These are phyloP conservation scores for Phyllopteryx taeniolatus DNA, from an alignment of 2,113 vertebrate genomes.

Conservation along the genomic window DNA sequence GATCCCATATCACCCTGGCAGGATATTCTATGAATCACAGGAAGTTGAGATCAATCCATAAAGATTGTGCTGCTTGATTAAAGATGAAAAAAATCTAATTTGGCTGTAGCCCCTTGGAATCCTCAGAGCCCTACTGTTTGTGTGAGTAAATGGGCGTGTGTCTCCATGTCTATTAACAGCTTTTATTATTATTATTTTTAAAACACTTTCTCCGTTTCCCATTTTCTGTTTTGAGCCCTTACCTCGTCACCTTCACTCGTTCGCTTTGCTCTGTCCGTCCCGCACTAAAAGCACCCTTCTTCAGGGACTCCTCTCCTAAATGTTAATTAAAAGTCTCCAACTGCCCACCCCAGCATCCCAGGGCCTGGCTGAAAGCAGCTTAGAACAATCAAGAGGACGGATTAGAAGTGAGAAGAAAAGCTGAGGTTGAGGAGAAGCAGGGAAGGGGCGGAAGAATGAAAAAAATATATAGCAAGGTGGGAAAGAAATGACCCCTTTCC, in stretches of 20 bases:
- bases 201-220: constrained; percentile 16
- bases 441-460: constrained; percentile 25
- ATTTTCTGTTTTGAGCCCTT: constrained; percentile 33
- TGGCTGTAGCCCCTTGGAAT: constrained; percentile 55
- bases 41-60: constrained; percentile 75
- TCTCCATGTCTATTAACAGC: constrained; percentile 24
- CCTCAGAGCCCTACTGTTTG: constrained; percentile 37
- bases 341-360: constrained; percentile 53
- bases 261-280: constrained; percentile 58
- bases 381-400: constrained; percentile 79
- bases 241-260: constrained; percentile 58
- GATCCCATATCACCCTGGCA: constrained; percentile 66
- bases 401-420: constrained; percentile 74
- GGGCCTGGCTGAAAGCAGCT: constrained; percentile 73
- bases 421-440: constrained; percentile 48
- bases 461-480: constrained; percentile 51
- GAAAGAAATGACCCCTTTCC: constrained; percentile 53
- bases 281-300: constrained; percentile 69
- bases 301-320: constrained; percentile 74
- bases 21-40: constrained; percentile 74
- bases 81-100: constrained; percentile 62
- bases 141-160: constrained; percentile 16
- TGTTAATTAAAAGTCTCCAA: constrained; percentile 78
- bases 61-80: constrained; percentile 70
- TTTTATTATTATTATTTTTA: constrained; percentile 20